phyloP scores from a whole-genome alignment of 2,888 invertebrate genomes.

The Tipula confusa region DNA sequence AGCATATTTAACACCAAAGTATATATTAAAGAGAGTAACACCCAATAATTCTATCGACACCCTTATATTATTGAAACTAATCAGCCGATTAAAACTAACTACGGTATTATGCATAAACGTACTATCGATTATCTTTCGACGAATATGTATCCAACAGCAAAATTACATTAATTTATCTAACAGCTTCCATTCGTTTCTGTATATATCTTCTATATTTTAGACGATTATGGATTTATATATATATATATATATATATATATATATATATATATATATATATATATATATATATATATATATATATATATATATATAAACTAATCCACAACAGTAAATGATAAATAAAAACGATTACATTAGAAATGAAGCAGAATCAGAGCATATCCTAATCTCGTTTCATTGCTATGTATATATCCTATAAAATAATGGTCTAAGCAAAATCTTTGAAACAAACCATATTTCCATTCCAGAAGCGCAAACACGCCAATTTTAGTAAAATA shows the following conservation, averaged over 20 bases:
- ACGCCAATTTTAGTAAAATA: not conserved
- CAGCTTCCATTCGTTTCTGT: not conserved
- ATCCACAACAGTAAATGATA: constrained; percentile 3
- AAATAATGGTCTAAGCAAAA: not conserved
- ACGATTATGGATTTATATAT: too few species aligned
- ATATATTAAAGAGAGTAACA: too few species aligned
- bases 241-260: too few species aligned
- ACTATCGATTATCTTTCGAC: not conserved
- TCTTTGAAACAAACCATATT: not conserved
- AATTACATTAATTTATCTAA: not conserved
- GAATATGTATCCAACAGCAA: not conserved
- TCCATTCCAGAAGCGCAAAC: not conserved
- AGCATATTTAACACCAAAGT: too few species aligned
- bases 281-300: too few species aligned
- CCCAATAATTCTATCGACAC: not conserved
- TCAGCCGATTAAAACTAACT: not conserved
- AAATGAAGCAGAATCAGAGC: not conserved
- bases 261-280: too few species aligned
- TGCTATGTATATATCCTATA: too few species aligned
- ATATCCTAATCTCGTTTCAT: not conserved
- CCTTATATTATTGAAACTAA: not conserved
- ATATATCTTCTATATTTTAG: not conserved
- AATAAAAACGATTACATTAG: constrained; percentile 20
- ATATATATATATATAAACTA: not conserved
- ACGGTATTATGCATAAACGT: not conserved